Evolutionary conservation across 2,888 invertebrate species (phyloP).

Genomic region (Asteroscopus sphinx): DNA sequence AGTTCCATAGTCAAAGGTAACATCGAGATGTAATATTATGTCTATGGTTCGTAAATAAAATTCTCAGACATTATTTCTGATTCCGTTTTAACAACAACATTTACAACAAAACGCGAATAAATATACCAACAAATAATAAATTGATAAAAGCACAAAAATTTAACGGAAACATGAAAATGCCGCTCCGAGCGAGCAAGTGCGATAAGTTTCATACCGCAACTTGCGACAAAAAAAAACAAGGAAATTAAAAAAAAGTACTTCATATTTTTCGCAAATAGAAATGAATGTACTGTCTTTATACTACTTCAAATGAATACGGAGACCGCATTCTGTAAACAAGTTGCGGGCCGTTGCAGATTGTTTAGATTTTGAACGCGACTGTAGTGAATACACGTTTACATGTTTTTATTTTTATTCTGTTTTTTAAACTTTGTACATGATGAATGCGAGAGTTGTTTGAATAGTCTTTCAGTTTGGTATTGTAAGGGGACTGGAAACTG

Average conservation of each 20-base stretch:
- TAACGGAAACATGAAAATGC: slow-evolving; percentile 43
- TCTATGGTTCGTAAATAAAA: not conserved
- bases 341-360: slow-evolving; percentile 10
- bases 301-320: slow-evolving; percentile 20
- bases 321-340: slow-evolving; percentile 11
- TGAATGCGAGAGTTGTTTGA: slow-evolving; percentile 9
- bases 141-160: slow-evolving; percentile 37
- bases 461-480: slow-evolving; percentile 4
- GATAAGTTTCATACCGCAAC: slow-evolving; percentile 33
- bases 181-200: slow-evolving; percentile 9
- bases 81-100: slow-evolving; percentile 18
- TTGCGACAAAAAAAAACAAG: slow-evolving; percentile 38
- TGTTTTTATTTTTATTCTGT: slow-evolving; percentile 22
- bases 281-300: slow-evolving; percentile 21
- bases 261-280: slow-evolving; percentile 48
- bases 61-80: not conserved
- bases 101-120: slow-evolving; percentile 13
- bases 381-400: slow-evolving; percentile 1
- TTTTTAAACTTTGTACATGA: slow-evolving; percentile 15
- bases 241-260: slow-evolving; percentile 48
- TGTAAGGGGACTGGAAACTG: not conserved
- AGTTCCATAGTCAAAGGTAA: too few species aligned
- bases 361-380: slow-evolving; percentile 25
- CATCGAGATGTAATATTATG: too few species aligned
- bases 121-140: slow-evolving; percentile 34